A percentile compares a stretch with the other conserved stretches of the same genome.
Evolutionary conservation across 2,888 invertebrate species (phyloP).

Genomic region (Lymantria monacha): DNA sequence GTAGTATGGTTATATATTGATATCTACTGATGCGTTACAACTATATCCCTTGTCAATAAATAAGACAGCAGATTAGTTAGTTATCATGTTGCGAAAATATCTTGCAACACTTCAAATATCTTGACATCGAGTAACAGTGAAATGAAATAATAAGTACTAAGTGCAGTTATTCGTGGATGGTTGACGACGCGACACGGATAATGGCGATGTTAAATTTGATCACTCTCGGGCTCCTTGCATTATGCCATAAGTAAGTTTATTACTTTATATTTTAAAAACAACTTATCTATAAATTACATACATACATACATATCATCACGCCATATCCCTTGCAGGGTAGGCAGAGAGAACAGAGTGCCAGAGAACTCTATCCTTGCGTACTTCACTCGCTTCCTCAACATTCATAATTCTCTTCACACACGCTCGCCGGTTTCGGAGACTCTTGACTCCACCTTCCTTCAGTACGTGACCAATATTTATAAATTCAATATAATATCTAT

Average conservation of each 20-base stretch:
- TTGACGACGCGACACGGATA: constrained; percentile 46
- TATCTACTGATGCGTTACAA: neutral
- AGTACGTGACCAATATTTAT: no score
- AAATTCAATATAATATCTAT: neutral
- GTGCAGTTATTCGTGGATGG: constrained; percentile 43
- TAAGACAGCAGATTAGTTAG: constrained; percentile 17
- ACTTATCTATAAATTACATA: no score
- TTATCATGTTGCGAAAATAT: constrained; percentile 28
- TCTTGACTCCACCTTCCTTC: no score
- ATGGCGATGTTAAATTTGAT: constrained; percentile 59
- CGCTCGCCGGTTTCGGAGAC: no score
- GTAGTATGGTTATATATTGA: neutral
- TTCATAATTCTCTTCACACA: no score
- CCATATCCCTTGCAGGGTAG: no score
- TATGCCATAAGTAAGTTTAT: constrained; percentile 64
- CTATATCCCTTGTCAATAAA: constrained; percentile 26
- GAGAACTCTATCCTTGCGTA: no score
- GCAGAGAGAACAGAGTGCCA: no score
- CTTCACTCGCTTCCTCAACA: no score
- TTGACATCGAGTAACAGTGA: neutral
- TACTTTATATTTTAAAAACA: constrained; percentile 32
- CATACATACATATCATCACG: no score
- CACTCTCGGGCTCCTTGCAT: constrained; percentile 56
- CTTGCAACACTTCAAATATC: constrained; percentile 12
- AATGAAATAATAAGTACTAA: neutral